Evolutionary conservation across 1,140 invertebrate genomes (phyloP).

Genomic region (Asbolus verrucosus): DNA sequence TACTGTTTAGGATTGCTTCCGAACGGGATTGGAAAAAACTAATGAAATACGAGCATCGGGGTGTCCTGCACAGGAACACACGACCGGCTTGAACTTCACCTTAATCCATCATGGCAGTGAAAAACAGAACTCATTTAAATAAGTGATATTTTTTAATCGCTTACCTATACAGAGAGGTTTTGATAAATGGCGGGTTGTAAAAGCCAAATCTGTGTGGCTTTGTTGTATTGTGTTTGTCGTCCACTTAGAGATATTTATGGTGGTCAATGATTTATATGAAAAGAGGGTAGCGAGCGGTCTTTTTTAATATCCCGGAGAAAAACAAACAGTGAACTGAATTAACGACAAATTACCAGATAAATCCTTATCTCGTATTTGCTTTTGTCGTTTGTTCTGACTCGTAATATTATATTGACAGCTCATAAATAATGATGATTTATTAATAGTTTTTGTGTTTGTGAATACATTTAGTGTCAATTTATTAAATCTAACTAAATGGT

Average conservation of each 20-base stretch:
- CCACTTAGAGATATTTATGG: slow-evolving; percentile 61
- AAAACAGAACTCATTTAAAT: slow-evolving; percentile 52
- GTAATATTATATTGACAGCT: slow-evolving; percentile 39
- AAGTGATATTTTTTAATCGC: slow-evolving; percentile 57
- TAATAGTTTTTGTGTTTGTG: slow-evolving; percentile 24
- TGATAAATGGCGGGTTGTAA: slow-evolving; percentile 52
- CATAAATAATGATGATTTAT: slow-evolving; percentile 46
- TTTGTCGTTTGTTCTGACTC: slow-evolving; percentile 40
- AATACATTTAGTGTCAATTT: slow-evolving; percentile 38
- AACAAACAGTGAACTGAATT: slow-evolving; percentile 55
- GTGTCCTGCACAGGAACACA: slow-evolving; percentile 50
- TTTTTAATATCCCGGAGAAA: slow-evolving; percentile 54
- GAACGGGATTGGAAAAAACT: slow-evolving; percentile 9
- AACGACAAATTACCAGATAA: slow-evolving; percentile 57
- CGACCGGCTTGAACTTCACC: slow-evolving; percentile 50
- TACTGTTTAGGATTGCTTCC: too few relatives aligned
- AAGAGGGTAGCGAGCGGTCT: slow-evolving; percentile 48
- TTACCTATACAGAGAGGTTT: slow-evolving; percentile 51
- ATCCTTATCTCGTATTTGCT: slow-evolving; percentile 48
- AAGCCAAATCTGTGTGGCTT: slow-evolving; percentile 42
- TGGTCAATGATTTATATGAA: slow-evolving; percentile 56
- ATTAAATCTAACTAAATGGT: slow-evolving; percentile 25
- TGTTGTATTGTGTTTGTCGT: slow-evolving; percentile 60
- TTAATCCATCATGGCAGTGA: slow-evolving; percentile 52
- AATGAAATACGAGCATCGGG: slow-evolving; percentile 12